Conservation (phyloP, 2,113 vertebrate species). For the Campylomormyrus numenius region DNA sequence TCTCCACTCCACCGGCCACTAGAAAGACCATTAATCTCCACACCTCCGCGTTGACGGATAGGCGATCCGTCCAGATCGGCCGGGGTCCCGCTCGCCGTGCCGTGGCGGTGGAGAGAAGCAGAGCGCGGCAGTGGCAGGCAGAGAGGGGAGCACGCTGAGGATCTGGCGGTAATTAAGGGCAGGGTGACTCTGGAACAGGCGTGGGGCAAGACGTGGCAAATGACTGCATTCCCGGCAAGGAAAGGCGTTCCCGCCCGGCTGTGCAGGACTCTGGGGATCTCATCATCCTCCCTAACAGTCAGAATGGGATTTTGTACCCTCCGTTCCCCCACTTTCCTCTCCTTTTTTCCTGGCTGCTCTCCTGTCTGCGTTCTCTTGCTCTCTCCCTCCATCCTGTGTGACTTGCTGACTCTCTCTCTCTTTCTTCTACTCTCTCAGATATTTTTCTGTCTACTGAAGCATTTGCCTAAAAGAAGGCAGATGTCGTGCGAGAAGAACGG, state of each 20-base stretch:
- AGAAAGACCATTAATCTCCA: conserved; percentile 37
- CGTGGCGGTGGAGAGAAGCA: conserved; percentile 13
- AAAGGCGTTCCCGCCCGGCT: conserved; percentile 73
- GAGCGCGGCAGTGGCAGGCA: conserved; percentile 33
- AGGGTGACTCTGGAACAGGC: conserved; percentile 70
- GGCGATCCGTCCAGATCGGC: conserved; percentile 29
- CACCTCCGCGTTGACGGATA: conserved; percentile 20
- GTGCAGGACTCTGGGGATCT: conserved; percentile 76
- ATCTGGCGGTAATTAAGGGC: conserved; percentile 82
- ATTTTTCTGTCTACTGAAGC: conserved; percentile 17
- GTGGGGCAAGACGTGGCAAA: conserved; percentile 76
- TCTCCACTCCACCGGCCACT: conserved; percentile 43
- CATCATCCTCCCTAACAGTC: conserved; percentile 90
- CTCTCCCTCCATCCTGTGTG: conserved; percentile 39
- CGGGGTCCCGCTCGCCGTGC: conserved; percentile 19
- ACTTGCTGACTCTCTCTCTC: conserved; percentile 41
- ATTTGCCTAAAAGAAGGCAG: conserved; percentile 26
- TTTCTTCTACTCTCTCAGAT: conserved; percentile 25
- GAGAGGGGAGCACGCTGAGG: conserved; percentile 62
- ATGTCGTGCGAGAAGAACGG: conserved; percentile 26
- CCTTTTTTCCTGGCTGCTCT: conserved; percentile 34
- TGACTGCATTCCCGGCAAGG: conserved; percentile 75
- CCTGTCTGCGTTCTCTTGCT: conserved; percentile 27
- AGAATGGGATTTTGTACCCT: conserved; percentile 83
- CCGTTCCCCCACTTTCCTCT: conserved; percentile 68